phyloP scores from a whole-genome alignment of 2,888 invertebrate species.

The Philaethria dido region DNA sequence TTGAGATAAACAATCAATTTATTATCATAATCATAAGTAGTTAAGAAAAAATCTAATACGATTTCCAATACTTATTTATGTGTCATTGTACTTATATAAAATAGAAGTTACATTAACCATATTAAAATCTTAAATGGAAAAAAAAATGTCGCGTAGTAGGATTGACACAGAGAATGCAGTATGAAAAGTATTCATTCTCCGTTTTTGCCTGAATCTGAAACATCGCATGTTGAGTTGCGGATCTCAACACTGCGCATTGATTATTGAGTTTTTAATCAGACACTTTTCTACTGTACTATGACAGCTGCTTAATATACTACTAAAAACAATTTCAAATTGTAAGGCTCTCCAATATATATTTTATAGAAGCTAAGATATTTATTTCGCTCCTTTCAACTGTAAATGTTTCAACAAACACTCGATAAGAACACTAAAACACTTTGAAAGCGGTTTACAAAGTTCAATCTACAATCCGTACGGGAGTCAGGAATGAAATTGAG shows the following conservation, averaged over 20 bases:
- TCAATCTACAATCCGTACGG: conserved; percentile 19
- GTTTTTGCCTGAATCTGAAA: no score
- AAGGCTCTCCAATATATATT: background rate
- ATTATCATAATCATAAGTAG: background rate
- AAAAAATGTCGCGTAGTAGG: no score
- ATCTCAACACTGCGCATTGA: no score
- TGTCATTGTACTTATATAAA: no score
- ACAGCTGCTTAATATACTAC: background rate
- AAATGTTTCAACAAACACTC: conserved; percentile 13
- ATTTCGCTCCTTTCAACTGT: background rate
- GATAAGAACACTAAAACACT: conserved; percentile 24
- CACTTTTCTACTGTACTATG: no score
- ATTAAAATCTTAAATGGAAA: no score
- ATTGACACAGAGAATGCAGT: no score
- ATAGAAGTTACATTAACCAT: no score
- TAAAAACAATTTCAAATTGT: background rate
- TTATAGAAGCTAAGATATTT: background rate
- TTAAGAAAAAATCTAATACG: background rate
- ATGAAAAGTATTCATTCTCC: no score
- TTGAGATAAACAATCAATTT: conserved; percentile 7
- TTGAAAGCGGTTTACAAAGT: conserved; percentile 22
- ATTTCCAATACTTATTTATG: background rate
- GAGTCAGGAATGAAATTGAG: conserved; percentile 24
- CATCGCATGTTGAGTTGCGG: no score
- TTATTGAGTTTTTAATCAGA: no score